phyloP scores from a whole-genome alignment of 1,140 invertebrate genomes.

The Drosophila triauraria region DNA sequence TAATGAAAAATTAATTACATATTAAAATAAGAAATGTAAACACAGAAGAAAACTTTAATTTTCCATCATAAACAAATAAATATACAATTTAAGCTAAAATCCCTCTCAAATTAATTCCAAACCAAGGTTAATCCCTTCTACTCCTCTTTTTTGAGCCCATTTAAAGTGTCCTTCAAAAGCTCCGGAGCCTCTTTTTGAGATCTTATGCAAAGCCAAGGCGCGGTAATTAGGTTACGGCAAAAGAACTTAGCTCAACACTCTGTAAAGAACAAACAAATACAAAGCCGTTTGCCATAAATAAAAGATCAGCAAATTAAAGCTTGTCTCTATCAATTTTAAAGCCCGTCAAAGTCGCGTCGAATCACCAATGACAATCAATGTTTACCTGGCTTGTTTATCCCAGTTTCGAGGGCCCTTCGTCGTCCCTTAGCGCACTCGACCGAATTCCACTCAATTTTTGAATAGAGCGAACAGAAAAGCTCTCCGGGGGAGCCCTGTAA shows the following conservation, averaged over 20 bases:
- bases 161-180: conserved; percentile 33
- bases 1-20: too few species aligned
- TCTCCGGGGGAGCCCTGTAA: conserved; percentile 21
- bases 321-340: conserved; percentile 19
- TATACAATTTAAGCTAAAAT: background rate
- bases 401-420: conserved; percentile 29
- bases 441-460: conserved; percentile 41
- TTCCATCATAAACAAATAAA: too few species aligned
- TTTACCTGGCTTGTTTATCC: conserved; percentile 50
- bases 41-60: too few species aligned
- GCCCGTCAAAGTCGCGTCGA: background rate
- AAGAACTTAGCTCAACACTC: too few species aligned
- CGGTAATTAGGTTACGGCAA: conserved; percentile 10
- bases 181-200: conserved; percentile 12
- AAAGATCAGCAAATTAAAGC: conserved; percentile 22
- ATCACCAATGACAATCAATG: conserved; percentile 38
- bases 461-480: conserved; percentile 39
- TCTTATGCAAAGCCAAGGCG: conserved; percentile 9
- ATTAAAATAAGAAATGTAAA: too few species aligned
- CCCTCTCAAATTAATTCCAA: background rate
- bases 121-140: conserved; percentile 8
- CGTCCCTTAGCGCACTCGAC: conserved; percentile 37
- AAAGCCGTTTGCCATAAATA: background rate
- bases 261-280: background rate
- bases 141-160: conserved; percentile 1